Evolutionary conservation across 1,140 invertebrate species (phyloP), one percentile per base, ranked within the genome.

Genomic region (Vollenhovia emeryi): DNA sequence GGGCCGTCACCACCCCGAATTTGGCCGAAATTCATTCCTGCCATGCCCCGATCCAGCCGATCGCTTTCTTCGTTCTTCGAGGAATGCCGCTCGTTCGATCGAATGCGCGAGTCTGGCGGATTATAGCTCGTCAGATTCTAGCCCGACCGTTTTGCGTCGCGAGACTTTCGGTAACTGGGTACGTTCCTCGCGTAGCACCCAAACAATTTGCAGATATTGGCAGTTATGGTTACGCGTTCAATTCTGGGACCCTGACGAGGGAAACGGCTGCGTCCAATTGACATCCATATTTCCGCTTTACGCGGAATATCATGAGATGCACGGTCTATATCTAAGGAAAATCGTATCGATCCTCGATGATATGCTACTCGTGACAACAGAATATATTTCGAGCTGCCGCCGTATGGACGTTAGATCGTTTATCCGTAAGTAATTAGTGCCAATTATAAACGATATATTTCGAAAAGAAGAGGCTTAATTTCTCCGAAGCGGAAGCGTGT

Each of bases 1-100:
- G 80, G 73, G 64, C 75, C 86, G 84, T 89, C 84, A 74, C 85
- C 85, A 84, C 30, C 73, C 88, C 45, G 45, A n/a, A n/a, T 62
- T 71, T 68, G 50, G 40, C 57, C 79, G 84, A 89, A 89, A 89
- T 89, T 89, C 84, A 89, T 88, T 68, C 80, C 80, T 62, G 30
- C 30, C 80, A 21, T 75, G 55, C 80, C 24, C n/a, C 80, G 52
- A 75, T 75, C 57, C 55, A 21, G 69, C 69, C 69, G 71, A 84
- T 84, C 80, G 71, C 69, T 84, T 75, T 75, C 84, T 85, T 68
- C 62, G 62, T 59, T 79, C 71, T 75, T 85, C 82, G 74, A 79
- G 62, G 84, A 80, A 80, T 79, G 62, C 50, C 75, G 84, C 27
- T 85, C 40, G 75, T 80, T 79, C 76, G 84, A 84, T 76, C 45